Evolutionary conservation across 2,888 invertebrate genomes (phyloP), one percentile per base, ranked within the genome.

Genomic region (Xiphydria camelus): DNA sequence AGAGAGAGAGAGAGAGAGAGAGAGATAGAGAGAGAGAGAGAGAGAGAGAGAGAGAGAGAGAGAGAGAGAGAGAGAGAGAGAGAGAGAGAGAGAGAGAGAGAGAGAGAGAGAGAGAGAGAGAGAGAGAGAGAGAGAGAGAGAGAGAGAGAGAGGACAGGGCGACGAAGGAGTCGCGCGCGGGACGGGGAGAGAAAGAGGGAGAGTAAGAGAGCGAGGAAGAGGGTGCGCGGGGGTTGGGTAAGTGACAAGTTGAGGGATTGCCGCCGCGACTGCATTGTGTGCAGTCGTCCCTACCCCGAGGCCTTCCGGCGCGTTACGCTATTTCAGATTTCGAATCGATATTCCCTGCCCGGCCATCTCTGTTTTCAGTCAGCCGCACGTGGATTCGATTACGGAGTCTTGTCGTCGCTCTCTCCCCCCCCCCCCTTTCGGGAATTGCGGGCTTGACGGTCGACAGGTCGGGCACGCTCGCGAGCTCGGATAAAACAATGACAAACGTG

Each of bases 221-320:
- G 23, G 37, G 46, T 45, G 41, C 34, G 40, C 29, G 41, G 43
- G 47, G 38, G 38, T 44, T 41, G 47, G 52, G 57, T 72, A 71
- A 72, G 71, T 73, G 72, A 73, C 73, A 73, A 70, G 70, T 70
- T 73, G 73, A 72, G 63, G 62, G 68, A 73, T 72, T 68, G 63
- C 66, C 47, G 53, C 64, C 55, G 55, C 51, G 59, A 52, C 62
- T 49, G 53, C 53, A 64, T 68, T 69, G 62, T 64, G 61, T 59
- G 57, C 60, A 64, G 63, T 69, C 67, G 59, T 61, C 47, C 41
- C 45, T 54, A 47, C 45, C 51, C 22, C 41, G 34, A 29, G 29
- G 20, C 39, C n/a, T 25, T 45, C 29, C 9, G 37, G 18, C 20
- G 18, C 12, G 10, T 21, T 17, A 40, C 38, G 38, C 21, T 14